phyloP scores from a whole-genome alignment of 1,140 invertebrate genomes.

The Drosophila nikananu region DNA sequence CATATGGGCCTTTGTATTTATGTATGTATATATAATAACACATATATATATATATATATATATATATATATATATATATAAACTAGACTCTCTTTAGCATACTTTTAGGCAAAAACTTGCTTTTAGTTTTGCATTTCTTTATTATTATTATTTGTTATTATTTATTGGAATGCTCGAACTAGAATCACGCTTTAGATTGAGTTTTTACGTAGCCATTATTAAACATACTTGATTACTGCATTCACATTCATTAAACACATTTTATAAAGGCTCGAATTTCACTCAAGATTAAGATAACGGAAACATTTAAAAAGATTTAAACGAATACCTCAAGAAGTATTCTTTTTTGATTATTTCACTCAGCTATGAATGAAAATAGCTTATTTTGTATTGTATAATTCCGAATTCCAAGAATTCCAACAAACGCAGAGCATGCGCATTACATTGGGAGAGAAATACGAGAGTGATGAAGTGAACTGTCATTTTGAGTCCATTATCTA shows the following conservation, averaged over 20 bases:
- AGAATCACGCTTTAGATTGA: neutral
- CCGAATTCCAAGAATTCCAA: conserved; percentile 18
- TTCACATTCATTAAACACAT: conserved; percentile 2
- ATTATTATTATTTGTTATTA: neutral
- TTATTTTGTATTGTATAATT: conserved; percentile 23
- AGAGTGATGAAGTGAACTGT: neutral
- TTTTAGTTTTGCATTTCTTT: neutral
- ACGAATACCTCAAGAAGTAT: neutral
- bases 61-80: neutral
- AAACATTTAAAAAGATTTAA: neutral
- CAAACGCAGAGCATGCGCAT: neutral
- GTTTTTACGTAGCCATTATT: neutral
- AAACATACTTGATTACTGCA: conserved; percentile 7
- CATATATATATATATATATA: neutral
- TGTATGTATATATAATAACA: neutral
- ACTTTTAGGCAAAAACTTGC: neutral
- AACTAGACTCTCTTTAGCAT: neutral
- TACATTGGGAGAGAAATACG: neutral
- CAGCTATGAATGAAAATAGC: conserved; percentile 1
- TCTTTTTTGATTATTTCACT: conserved; percentile 2
- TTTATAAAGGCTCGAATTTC: neutral
- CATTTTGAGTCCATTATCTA: neutral
- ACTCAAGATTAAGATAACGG: neutral
- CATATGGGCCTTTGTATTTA: neutral
- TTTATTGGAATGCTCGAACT: neutral